These are phyloP conservation scores for Cephus pulcher DNA, from an alignment of 2,888 invertebrate genomes.

Conservation along the genomic window DNA sequence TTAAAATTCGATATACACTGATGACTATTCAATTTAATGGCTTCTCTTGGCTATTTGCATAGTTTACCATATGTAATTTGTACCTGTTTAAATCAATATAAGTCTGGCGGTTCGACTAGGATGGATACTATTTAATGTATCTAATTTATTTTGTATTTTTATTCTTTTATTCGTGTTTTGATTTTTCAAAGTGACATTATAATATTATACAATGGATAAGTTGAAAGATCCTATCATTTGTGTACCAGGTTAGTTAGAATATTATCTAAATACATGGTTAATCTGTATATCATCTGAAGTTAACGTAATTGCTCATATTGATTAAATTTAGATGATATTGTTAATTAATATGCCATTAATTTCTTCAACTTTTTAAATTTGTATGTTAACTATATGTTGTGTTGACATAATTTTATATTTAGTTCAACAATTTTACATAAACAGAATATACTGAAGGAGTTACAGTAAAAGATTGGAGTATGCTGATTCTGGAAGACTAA, in stretches of 20 bases:
- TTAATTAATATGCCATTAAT: not conserved
- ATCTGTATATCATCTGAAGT: not conserved
- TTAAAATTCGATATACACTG: too few species aligned
- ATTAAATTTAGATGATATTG: not conserved
- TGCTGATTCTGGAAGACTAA: not conserved
- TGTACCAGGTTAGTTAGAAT: slow-evolving; percentile 52
- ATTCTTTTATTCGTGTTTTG: not conserved
- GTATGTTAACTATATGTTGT: not conserved
- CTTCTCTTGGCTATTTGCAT: too few species aligned
- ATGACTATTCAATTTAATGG: too few species aligned
- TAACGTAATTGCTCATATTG: not conserved
- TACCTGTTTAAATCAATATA: not conserved
- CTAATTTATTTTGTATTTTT: not conserved
- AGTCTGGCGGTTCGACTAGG: not conserved
- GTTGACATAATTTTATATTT: not conserved
- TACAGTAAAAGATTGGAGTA: not conserved
- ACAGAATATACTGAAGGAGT: not conserved
- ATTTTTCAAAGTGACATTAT: not conserved
- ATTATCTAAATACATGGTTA: not conserved
- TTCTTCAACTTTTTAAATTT: not conserved
- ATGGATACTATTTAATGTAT: not conserved
- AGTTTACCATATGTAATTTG: not conserved
- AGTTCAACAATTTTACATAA: not conserved
- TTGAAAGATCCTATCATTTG: slow-evolving; percentile 47
- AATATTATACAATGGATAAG: slow-evolving; percentile 32